Percentiles rank a stretch among this genome's conserved stretches.
Conservation (phyloP, 2,888 invertebrate genomes). For the Crematogaster levior region DNA sequence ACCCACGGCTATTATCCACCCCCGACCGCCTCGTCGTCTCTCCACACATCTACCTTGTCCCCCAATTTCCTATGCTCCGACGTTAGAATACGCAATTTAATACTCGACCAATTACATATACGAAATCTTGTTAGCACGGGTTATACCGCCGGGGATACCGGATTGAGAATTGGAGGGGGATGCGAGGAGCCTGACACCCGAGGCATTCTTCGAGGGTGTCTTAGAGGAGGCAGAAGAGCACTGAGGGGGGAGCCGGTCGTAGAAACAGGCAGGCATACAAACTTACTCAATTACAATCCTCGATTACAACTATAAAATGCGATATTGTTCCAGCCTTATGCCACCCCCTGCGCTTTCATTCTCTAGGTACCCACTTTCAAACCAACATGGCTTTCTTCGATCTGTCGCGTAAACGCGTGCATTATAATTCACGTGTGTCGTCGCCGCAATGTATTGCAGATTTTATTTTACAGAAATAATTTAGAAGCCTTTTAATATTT, state of each 20-base stretch:
- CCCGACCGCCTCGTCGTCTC: slow-evolving; percentile 70
- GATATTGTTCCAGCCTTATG: slow-evolving; percentile 81
- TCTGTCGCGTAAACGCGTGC: not conserved
- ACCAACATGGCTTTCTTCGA: not conserved
- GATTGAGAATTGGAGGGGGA: slow-evolving; percentile 61
- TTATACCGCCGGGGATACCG: slow-evolving; percentile 82
- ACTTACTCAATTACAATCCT: slow-evolving; percentile 85
- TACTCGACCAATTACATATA: slow-evolving; percentile 86
- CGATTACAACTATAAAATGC: slow-evolving; percentile 85
- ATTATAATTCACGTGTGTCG: not conserved
- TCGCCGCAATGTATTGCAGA: not conserved
- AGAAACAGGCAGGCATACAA: slow-evolving; percentile 82
- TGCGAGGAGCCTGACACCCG: slow-evolving; percentile 81
- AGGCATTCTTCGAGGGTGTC: slow-evolving; percentile 83
- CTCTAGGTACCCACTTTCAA: slow-evolving; percentile 48
- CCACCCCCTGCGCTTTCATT: slow-evolving; percentile 67
- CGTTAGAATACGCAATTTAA: slow-evolving; percentile 85
- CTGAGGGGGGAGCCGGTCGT: slow-evolving; percentile 61
- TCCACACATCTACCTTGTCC: slow-evolving; percentile 62
- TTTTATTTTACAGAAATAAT: slow-evolving; percentile 4
- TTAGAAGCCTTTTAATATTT: not conserved
- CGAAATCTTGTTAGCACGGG: slow-evolving; percentile 86
- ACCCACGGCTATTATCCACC: slow-evolving; percentile 82
- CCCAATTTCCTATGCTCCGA: slow-evolving; percentile 73
- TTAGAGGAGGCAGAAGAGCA: slow-evolving; percentile 69